Base-by-base conservation (phyloP, 2,797 vertebrate species). In the Discoglossus pictus region DNA sequence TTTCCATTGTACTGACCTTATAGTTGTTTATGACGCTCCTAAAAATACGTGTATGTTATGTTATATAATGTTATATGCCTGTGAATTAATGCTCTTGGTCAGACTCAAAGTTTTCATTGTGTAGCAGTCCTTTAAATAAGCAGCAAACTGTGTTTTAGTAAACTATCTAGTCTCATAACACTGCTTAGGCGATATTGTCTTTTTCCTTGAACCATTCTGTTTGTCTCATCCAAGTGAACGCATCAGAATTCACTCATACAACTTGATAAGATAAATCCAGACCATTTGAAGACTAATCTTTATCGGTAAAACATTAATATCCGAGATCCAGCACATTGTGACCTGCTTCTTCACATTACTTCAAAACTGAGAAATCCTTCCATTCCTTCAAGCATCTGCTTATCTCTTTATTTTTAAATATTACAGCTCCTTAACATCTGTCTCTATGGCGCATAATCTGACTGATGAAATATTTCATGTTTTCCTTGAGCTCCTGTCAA, bases 381-480 rank as follows among this genome's bases (percentile, higher is more conserved):
- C 69, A 69, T 74, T 84, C 79, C 78, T 56, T 68, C 36, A 82
- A 88, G 83, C 88, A 86, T 91, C 84, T 88, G 86, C 87, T 89
- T 86, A 80, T 88, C 85, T 91, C 84, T 92, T 89, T 90, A 84
- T 89, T 86, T 90, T 83, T 81, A 87, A 90, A 88, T 83, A 88
- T 91, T 84, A 86, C 84, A 83, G 83, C 82, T 87, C 81, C 76
- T 79, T 84, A 92, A 91, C 89, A 90, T 94, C 91, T 93, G 92
- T 90, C 87, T 89, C 73, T 76, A 82, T 84, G 80, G 79, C 68
- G 80, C 85, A 83, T 92, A 92, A 94, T 93, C 90, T 91, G 75
- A 79, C 79, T 89, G 87, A 92, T 92, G 87, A 92, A 92, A 91
- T 89, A 89, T 80, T 88, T 87, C 75, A 84, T 87, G 86, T 93